Evolutionary conservation across 1,140 invertebrate genomes (phyloP), one percentile per base, ranked within the genome.

Genomic region (Idris sp.): DNA sequence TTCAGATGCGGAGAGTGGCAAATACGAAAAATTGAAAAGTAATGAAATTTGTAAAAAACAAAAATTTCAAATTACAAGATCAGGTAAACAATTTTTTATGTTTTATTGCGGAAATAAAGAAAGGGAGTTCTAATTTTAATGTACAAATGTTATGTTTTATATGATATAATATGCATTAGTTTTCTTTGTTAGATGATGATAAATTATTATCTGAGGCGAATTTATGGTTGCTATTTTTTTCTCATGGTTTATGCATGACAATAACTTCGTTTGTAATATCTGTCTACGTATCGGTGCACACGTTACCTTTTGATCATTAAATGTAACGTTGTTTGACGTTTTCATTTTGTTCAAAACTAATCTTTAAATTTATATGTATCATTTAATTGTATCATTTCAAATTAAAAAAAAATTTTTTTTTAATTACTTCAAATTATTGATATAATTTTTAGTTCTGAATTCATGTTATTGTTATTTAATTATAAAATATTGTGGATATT

Each of bases 221-320:
- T 64, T 51, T 64, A 44, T 53, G 35, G 59, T 48, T 64, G 48
- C 53, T n/a, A 64, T 53, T 64, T 64, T 64, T 64, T 64, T 49
- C 59, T 64, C 48, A 64, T 64, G 59, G 59, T 53, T 64, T 64
- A 64, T 64, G 59, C 48, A 64, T 64, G 46, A 64, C 48, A 64
- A 64, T 53, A 64, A 64, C 26, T 62, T 49, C 9, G 36, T 28
- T 64, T 10, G 59, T 16, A 64, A 44, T 64, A 53, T 44, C 48
- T 64, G 30, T 64, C 46, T 64, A 64, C 59, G 38, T 30, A 48
- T 53, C 46, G 48, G 44, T 53, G 59, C 59, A 44, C 59, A 53
- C 38, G 46, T 44, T 44, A 53, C 30, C 9, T 53, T 38, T 53
- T 44, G 44, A 62, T 62, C 36, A 51, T 38, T 9, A 62, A n/a